Percentiles rank a stretch among this genome's conserved stretches.
phyloP scores from a whole-genome alignment of 2,888 invertebrate genomes.

The Protula sp. region DNA sequence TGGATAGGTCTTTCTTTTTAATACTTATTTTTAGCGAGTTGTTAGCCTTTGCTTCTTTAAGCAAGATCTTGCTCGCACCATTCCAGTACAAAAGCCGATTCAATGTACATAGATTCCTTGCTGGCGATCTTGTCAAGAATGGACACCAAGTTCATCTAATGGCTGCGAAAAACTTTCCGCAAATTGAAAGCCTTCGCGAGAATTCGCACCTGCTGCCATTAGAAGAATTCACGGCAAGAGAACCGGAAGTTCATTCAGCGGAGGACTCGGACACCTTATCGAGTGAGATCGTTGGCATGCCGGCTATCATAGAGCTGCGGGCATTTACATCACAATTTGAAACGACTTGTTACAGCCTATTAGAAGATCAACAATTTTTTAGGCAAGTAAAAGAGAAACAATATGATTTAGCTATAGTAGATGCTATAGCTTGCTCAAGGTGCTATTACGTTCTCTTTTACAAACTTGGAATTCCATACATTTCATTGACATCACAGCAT shows the following conservation, averaged over 20 bases:
- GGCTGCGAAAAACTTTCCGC: background rate
- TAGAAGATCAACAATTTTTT: background rate
- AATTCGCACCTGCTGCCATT: no score
- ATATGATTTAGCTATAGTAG: constrained; percentile 15
- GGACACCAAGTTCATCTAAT: background rate
- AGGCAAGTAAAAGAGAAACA: background rate
- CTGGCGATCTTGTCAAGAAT: background rate
- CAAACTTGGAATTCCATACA: constrained; percentile 15
- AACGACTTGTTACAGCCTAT: background rate
- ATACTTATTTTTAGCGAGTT: no score
- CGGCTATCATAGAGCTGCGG: no score
- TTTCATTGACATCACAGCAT: constrained; percentile 7
- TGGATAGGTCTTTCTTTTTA: no score
- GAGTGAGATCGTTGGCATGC: no score
- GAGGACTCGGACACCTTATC: no score
- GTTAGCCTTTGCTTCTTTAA: no score
- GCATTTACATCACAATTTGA: no score
- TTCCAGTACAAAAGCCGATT: background rate
- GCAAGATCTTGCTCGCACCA: background rate
- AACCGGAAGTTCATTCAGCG: no score
- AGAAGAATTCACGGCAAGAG: no score
- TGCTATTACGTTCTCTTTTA: constrained; percentile 11
- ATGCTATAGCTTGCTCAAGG: constrained; percentile 9
- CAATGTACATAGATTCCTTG: background rate
- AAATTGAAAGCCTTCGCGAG: background rate